Evolutionary conservation across 2,888 invertebrate genomes (phyloP).

Genomic region (Entomobrya multifasciata): DNA sequence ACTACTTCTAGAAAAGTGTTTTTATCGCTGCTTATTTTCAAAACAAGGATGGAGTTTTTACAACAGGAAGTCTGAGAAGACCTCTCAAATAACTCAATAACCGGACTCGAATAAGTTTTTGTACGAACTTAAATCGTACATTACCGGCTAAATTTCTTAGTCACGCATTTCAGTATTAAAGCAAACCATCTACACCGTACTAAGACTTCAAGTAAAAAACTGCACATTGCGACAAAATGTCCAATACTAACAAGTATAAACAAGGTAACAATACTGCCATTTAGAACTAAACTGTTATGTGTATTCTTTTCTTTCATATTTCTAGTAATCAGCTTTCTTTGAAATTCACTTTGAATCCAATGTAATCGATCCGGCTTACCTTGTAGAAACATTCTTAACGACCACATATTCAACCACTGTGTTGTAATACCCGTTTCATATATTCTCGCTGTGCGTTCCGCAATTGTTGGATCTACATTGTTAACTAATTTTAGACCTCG

Average conservation of each 20-base stretch:
- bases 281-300: neutral
- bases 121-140: too few species aligned
- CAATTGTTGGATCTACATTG: neutral
- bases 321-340: neutral
- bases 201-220: too few species aligned
- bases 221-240: too few species aligned
- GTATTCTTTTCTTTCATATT: neutral
- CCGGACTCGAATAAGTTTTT: too few species aligned
- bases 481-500: neutral
- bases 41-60: too few species aligned
- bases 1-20: too few species aligned
- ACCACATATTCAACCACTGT: constrained; percentile 17
- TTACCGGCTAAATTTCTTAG: too few species aligned
- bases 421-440: neutral
- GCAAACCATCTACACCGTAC: too few species aligned
- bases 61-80: too few species aligned
- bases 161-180: too few species aligned
- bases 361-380: neutral
- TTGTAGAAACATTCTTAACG: neutral
- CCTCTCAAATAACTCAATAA: too few species aligned
- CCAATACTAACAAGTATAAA: neutral
- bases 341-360: neutral
- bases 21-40: too few species aligned
- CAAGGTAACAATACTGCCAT: constrained; percentile 24
- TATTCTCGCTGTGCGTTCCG: neutral